These are phyloP conservation scores for Tethea ocularis DNA, from an alignment of 2,888 invertebrate species.

Conservation along the genomic window DNA sequence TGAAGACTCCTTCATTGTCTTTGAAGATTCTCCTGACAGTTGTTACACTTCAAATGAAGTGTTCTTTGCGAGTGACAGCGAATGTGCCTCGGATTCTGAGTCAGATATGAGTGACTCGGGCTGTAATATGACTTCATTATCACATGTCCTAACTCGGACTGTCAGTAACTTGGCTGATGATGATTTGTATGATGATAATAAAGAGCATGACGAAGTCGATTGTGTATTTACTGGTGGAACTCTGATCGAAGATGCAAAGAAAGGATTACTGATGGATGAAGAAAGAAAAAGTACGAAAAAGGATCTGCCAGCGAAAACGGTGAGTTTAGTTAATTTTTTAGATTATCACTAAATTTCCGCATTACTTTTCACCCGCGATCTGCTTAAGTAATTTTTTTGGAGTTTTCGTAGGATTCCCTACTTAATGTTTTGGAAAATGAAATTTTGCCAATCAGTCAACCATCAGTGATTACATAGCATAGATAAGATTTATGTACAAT, in stretches of 20 bases:
- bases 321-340: constrained; percentile 38
- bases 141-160: constrained; percentile 59
- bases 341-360: no score
- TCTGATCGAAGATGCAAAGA: constrained; percentile 22
- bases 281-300: constrained; percentile 19
- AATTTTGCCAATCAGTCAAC: no score
- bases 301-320: constrained; percentile 59
- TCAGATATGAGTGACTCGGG: constrained; percentile 57
- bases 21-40: constrained; percentile 69
- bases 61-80: constrained; percentile 47
- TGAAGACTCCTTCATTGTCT: constrained; percentile 84
- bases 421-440: no score
- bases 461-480: no score
- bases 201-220: constrained; percentile 67
- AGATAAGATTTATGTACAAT: no score
- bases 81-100: constrained; percentile 39
- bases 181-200: constrained; percentile 56
- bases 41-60: constrained; percentile 73
- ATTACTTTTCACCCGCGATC: no score
- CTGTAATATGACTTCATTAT: constrained; percentile 45
- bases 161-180: constrained; percentile 69
- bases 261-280: constrained; percentile 55
- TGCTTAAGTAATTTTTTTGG: no score
- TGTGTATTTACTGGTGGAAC: constrained; percentile 43
- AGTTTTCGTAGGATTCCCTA: no score